These are phyloP conservation scores for Labia minor DNA, from an alignment of 2,888 invertebrate genomes.

Conservation along the genomic window DNA sequence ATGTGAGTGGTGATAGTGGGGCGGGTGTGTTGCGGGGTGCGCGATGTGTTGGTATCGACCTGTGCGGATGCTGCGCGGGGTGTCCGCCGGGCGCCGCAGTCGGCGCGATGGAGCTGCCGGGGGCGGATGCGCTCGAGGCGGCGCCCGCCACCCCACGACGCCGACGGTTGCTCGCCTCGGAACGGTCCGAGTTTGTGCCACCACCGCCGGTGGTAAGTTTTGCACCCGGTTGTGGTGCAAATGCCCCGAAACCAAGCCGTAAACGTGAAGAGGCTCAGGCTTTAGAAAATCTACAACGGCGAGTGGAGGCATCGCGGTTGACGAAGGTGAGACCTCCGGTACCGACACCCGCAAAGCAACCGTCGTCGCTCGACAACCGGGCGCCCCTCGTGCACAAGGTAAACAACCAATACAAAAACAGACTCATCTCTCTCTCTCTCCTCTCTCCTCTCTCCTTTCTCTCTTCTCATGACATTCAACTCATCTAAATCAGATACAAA, in stretches of 20 bases:
- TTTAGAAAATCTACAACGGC: constrained; percentile 56
- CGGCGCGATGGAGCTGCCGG: neutral
- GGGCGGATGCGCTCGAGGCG: neutral
- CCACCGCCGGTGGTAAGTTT: constrained; percentile 23
- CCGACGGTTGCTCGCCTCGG: constrained; percentile 30
- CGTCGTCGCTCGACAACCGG: constrained; percentile 55
- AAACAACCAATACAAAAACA: constrained; percentile 25
- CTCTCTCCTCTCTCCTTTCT: too few species aligned
- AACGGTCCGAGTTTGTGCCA: neutral
- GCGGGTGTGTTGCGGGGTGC: neutral
- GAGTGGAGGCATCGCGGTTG: constrained; percentile 48
- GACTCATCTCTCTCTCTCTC: too few species aligned
- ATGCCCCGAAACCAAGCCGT: constrained; percentile 49
- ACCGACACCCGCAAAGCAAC: constrained; percentile 33
- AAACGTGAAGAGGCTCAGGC: constrained; percentile 57
- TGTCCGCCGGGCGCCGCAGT: neutral
- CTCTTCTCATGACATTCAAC: too few species aligned
- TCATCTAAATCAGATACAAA: too few species aligned
- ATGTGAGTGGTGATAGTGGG: neutral
- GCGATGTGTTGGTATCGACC: neutral
- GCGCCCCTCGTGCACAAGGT: constrained; percentile 48
- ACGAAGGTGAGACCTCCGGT: constrained; percentile 40
- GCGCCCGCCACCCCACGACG: constrained; percentile 24
- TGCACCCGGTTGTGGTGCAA: constrained; percentile 32
- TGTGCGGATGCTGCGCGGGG: constrained; percentile 3